Base-by-base conservation (phyloP, 2,888 invertebrate species). In the Drosophila subquinaria region DNA sequence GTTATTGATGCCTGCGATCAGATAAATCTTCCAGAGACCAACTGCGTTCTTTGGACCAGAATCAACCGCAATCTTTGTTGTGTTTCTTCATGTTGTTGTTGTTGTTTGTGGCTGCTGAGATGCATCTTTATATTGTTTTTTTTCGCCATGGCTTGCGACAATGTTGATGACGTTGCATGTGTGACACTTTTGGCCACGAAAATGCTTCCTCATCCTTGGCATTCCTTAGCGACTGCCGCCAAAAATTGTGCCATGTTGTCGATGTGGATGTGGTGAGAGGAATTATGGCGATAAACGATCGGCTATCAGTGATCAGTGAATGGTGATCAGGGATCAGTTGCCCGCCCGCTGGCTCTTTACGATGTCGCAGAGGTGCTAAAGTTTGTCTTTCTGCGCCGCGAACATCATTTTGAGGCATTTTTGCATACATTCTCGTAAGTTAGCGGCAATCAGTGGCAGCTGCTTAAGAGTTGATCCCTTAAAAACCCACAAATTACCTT, bases 401-500 rank as follows among this genome's bases (percentile, higher is more conserved):
- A 30, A 51, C 59, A 61, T 60, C 33, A 47, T 51, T 66, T 73
- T 47, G 4, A 56, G 17, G 40, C 33, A 62, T 27, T 83, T 89
- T 76, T 79, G 68, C 81, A 80, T 77, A 75, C 81, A 80, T 77
- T 73, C 8, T 30, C 30, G 8, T 2, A 30, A 36, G 47, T 45
- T 17, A 36, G 38, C 27, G 30, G 40, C 61, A 45, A 63, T 48
- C 56, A 40, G 50, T 62, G 59, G 61, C 71, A 76, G 67, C 74
- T 70, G 77, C 45, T 17, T 36, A 15, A 15, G 9, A 15, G 50
- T 47, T 67, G 68, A 63, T 59, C 50, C 62, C 40, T 38, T 77
- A 73, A 82, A 84, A 88, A 79, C 80, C 82, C 91, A 87, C 90
- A 90, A 91, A 91, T 91, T 89, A 87, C 80, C 66, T 76, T 76